Evolutionary conservation across 1,140 invertebrate species (phyloP).

Genomic region (Pogonomyrmex californicus): DNA sequence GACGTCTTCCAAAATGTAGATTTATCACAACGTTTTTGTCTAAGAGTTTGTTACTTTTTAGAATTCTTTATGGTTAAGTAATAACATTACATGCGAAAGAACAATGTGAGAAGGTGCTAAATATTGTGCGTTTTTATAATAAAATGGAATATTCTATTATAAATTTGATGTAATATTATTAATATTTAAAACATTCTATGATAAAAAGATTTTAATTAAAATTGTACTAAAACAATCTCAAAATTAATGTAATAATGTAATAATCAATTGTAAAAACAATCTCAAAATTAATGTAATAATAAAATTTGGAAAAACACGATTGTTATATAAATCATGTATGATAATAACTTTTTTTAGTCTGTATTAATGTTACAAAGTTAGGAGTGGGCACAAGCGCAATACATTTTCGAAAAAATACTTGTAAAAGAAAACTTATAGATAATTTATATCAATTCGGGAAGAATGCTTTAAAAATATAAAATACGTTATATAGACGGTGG

Average conservation of each 20-base stretch:
- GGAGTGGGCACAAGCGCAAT: not conserved
- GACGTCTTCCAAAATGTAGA: constrained; percentile 62
- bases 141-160: not conserved
- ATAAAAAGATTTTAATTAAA: not conserved
- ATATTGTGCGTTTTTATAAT: not conserved
- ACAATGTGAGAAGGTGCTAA: not conserved
- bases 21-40: constrained; percentile 54
- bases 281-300: not conserved
- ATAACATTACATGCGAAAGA: not conserved
- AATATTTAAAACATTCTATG: no score
- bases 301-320: not conserved
- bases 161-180: not conserved
- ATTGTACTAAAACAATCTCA: not conserved
- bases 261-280: not conserved
- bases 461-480: constrained; percentile 12
- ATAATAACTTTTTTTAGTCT: not conserved
- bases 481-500: not conserved
- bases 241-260: not conserved
- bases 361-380: not conserved
- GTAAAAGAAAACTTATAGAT: constrained; percentile 3
- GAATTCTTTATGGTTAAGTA: constrained; percentile 9
- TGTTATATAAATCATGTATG: not conserved
- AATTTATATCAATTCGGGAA: constrained; percentile 20
- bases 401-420: constrained; percentile 5
- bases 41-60: constrained; percentile 21